Evolutionary conservation across 2,888 invertebrate genomes (phyloP), one percentile per base, ranked within the genome.

Genomic region (Crioceris asparagi): DNA sequence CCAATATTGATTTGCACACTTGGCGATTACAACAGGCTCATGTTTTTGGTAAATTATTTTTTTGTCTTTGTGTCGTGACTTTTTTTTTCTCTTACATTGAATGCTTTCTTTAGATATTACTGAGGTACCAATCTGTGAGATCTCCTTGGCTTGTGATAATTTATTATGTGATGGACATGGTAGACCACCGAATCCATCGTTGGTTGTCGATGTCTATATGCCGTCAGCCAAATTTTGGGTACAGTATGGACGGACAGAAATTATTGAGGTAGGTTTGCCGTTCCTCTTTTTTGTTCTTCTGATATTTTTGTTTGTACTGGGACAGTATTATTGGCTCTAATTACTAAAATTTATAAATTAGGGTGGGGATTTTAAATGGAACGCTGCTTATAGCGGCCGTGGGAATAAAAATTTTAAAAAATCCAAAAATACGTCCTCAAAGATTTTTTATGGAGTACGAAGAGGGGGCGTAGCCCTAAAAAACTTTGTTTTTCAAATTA

Each of bases 61-160:
- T 21, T 21, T 6, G 10, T 21, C 10, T 21, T 7, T 21, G 7
- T 21, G 10, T 21, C 10, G 21, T 21, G 7, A 21, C 6, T 21
- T 21, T 21, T 21, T 21, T 21, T 7, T 7, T 10, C 7, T 21
- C 21, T 21, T 7, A 10, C 21, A 21, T 21, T 21, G 6, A 21
- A 7, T 21, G 21, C 10, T n/a, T n/a, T n/a, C 64, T 62, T 10
- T 60, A 84, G 88, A 88, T 69, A 77, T 86, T 48, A 76, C 79
- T 41, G 87, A 87, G 62, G 75, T 87, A 50, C 88, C 90, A 23
- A 67, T 88, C 27, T 86, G 88, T 58, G 90, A 91, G 66, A 71
- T 90, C 50, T 87, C 83, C 35, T 67, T 88, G 52, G 83, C 86
- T 18, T 93, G 93, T 69, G 90, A 91, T 70, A 91, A 88, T 63